Base-by-base conservation (phyloP, 2,113 vertebrate genomes). In the Notothenia coriiceps region DNA sequence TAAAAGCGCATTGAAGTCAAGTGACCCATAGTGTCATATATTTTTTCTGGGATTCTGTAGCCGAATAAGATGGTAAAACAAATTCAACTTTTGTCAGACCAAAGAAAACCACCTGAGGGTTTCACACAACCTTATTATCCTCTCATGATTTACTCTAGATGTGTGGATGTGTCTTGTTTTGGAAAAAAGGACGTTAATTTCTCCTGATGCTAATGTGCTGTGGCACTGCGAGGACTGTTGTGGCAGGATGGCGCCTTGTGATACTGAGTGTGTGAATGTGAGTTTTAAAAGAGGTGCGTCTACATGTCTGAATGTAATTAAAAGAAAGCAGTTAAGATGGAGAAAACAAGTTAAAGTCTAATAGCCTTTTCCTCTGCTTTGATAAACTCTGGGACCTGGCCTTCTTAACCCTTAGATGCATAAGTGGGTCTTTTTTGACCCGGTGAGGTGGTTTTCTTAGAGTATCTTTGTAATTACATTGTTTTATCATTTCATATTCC, bases 321-420 rank as follows among this genome's bases (percentile, higher is more conserved):
- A 0, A 57, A 18, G 51, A 54, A 11, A 57, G 50, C 35, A 78
- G 40, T 20, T 13, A 14, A 46, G 10, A 14, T 47, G 25, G 25
- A 4, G 25, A 29, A 3, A 29, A 29, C 52, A 64, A 61, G 47
- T 17, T 9, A 8, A 63, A 49, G 40, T 33, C 71, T 66, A 72
- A 52, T 55, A 49, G 43, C 44, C 71, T 66, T 76, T 57, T 61
- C 20, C 29, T 82, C 75, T 80, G 60, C 79, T 85, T 51, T 66
- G 67, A 74, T n/a, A 71, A 83, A 61, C 85, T 91, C 80, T 82
- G 75, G 83, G 80, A 87, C 68, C 61, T n/a, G 43, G 69, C 22
- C n/a, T 52, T 44, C 25, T 13, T 9, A 6, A 35, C 25, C 25
- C 25, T 25, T 25, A 25, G 25, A 25, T 25, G 25, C 25, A 25